Conservation (phyloP, 2,113 vertebrate species). For the Bucco capensis region DNA sequence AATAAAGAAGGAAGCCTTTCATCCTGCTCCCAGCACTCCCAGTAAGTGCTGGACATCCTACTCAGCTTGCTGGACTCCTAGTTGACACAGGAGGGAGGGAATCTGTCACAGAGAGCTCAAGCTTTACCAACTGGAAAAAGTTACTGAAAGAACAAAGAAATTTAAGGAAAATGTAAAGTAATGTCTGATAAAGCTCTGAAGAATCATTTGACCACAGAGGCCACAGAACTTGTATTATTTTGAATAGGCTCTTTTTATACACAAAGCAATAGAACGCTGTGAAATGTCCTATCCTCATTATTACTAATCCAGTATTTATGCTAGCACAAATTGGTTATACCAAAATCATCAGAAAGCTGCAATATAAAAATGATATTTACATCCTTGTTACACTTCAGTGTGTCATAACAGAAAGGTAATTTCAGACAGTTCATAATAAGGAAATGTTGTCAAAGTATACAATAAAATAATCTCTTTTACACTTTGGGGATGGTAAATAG, state of each 20-base stretch:
- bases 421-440: background rate
- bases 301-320: background rate
- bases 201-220: background rate
- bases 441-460: background rate
- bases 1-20: background rate
- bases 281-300: background rate
- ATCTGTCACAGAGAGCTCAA: background rate
- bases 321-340: background rate
- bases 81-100: background rate
- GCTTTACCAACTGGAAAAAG: background rate
- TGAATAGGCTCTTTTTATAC: background rate
- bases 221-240: background rate
- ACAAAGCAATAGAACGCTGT: background rate
- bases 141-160: background rate
- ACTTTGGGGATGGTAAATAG: background rate
- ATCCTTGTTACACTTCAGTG: conserved; percentile 1
- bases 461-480: conserved; percentile 21
- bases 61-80: background rate
- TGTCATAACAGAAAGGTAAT: conserved; percentile 6
- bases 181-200: background rate
- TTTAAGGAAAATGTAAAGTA: background rate
- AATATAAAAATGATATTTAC: background rate
- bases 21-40: background rate
- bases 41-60: background rate
- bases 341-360: background rate